A percentile compares a stretch with the other conserved stretches of the same genome.
These are phyloP conservation scores for Rhyacophila evoluta DNA, from an alignment of 2,888 invertebrate species.

Conservation along the genomic window DNA sequence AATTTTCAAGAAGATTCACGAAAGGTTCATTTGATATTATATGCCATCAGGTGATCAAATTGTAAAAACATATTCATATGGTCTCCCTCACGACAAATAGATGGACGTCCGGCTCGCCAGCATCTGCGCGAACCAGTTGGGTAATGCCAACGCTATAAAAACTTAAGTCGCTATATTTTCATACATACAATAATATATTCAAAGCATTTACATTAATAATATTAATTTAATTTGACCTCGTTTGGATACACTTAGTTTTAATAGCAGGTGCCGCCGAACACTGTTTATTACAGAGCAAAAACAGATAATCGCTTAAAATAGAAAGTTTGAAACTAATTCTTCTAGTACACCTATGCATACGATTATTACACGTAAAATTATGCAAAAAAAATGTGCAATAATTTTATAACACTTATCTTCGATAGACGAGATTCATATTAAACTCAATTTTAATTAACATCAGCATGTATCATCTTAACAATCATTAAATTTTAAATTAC, in stretches of 20 bases:
- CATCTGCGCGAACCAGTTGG: too few relatives aligned
- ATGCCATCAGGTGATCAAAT: too few relatives aligned
- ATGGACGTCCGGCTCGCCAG: too few relatives aligned
- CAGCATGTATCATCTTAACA: too few relatives aligned
- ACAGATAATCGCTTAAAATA: slow-evolving; percentile 1
- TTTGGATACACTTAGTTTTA: neutral
- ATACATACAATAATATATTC: neutral
- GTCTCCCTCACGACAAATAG: too few relatives aligned
- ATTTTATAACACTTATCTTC: neutral
- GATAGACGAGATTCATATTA: too few relatives aligned
- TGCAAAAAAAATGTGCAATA: neutral
- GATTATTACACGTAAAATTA: neutral
- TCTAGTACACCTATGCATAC: neutral
- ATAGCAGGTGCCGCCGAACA: neutral
- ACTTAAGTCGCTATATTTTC: neutral
- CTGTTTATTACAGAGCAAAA: slow-evolving; percentile 19
- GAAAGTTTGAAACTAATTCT: neutral
- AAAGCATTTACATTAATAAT: slow-evolving; percentile 8
- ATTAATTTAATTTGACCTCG: slow-evolving; percentile 16
- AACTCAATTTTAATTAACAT: too few relatives aligned
- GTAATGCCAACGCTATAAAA: too few relatives aligned
- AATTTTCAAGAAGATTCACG: too few relatives aligned
- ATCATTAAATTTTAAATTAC: too few relatives aligned
- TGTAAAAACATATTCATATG: too few relatives aligned
- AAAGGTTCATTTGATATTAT: too few relatives aligned